A percentile compares a stretch with the other conserved stretches of the same genome.
Conservation (phyloP, 2,888 invertebrate species). For the Liposcelis brunnea region DNA sequence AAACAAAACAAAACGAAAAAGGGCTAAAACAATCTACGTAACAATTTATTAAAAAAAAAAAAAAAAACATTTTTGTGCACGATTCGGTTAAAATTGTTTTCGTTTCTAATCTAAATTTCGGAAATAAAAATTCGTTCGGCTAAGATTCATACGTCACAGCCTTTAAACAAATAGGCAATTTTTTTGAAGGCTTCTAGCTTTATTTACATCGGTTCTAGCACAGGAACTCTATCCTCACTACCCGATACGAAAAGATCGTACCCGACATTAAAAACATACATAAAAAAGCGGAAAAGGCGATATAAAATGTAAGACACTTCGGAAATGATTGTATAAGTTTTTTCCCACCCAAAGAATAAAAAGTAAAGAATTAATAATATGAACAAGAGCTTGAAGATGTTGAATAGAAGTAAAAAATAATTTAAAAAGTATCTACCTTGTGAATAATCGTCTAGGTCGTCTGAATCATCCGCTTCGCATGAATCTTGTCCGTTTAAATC, state of each 20-base stretch:
- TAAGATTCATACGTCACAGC: too few relatives aligned
- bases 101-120: too few relatives aligned
- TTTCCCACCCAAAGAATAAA: background rate
- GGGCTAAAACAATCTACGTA: conserved; percentile 1
- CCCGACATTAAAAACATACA: background rate
- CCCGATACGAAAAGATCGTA: too few relatives aligned
- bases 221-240: too few relatives aligned
- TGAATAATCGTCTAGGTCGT: conserved; percentile 5
- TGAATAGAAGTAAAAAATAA: background rate
- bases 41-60: too few relatives aligned
- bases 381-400: background rate
- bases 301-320: background rate
- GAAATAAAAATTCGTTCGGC: too few relatives aligned
- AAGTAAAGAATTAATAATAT: background rate
- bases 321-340: background rate
- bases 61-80: too few relatives aligned
- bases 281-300: background rate
- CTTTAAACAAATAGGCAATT: too few relatives aligned
- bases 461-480: conserved; percentile 6
- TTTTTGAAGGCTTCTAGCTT: too few relatives aligned
- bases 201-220: too few relatives aligned
- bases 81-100: too few relatives aligned
- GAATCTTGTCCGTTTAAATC: conserved; percentile 6
- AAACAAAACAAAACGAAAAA: background rate
- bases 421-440: conserved; percentile 3